A percentile compares a stretch with the other conserved stretches of the same genome.
These are phyloP conservation scores for Australoheros facetus DNA, from an alignment of 2,797 vertebrate species.

Conservation along the genomic window DNA sequence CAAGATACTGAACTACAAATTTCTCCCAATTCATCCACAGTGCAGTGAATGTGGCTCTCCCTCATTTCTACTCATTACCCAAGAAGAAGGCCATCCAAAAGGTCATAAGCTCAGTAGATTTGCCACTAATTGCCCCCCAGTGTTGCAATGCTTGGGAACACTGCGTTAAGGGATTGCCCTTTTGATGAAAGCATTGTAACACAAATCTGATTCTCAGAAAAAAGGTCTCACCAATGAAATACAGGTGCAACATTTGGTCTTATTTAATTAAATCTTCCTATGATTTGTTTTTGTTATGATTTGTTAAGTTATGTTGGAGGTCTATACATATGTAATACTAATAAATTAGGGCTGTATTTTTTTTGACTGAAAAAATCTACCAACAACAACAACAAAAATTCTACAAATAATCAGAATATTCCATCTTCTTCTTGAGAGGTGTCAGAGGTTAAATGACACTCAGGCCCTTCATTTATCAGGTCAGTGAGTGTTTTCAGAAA, in stretches of 20 bases:
- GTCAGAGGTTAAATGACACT: conserved; percentile 40
- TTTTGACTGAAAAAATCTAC: neutral
- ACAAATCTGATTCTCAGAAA: too few species aligned
- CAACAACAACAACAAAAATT: neutral
- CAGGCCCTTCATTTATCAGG: conserved; percentile 23
- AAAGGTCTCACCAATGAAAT: too few species aligned
- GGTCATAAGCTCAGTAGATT: neutral
- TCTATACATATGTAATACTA: neutral
- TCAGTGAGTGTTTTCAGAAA: conserved; percentile 41
- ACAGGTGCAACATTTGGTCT: neutral
- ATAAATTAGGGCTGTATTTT: neutral
- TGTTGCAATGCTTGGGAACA: neutral
- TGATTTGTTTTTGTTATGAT: neutral
- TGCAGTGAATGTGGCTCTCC: neutral
- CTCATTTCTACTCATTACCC: neutral
- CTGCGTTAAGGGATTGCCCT: neutral
- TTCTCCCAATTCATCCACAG: neutral
- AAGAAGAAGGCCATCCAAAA: neutral
- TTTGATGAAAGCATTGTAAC: neutral
- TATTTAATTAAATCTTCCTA: neutral
- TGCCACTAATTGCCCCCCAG: neutral
- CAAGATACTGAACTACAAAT: neutral
- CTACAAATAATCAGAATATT: neutral
- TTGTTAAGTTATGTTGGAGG: neutral
- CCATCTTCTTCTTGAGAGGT: neutral